A percentile compares a stretch with the other conserved stretches of the same genome.
These are phyloP conservation scores for Antheraea yamamai DNA, from an alignment of 2,888 invertebrate species.

Conservation along the genomic window DNA sequence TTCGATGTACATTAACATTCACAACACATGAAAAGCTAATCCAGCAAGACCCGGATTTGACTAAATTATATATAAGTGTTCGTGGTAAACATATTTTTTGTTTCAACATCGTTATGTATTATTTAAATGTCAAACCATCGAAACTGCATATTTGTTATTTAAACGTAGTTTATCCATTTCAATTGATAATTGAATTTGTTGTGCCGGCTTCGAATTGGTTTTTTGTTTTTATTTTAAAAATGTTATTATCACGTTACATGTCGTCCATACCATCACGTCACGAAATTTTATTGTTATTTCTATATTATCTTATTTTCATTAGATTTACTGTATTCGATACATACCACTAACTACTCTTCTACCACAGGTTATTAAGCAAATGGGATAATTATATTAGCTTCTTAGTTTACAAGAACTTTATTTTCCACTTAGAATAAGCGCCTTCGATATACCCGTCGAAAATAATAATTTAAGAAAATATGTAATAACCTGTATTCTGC, in stretches of 20 bases:
- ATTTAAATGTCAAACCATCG: constrained; percentile 39
- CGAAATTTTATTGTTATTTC: not conserved
- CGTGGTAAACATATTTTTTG: constrained; percentile 43
- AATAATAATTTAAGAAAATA: no score
- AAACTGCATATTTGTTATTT: constrained; percentile 49
- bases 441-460: not conserved
- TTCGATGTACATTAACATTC: constrained; percentile 28
- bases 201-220: constrained; percentile 11
- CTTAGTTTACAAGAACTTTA: not conserved
- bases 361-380: not conserved
- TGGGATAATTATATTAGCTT: not conserved
- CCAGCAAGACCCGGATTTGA: constrained; percentile 34
- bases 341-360: not conserved
- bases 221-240: constrained; percentile 2
- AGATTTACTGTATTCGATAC: not conserved
- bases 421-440: not conserved
- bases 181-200: constrained; percentile 29
- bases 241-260: not conserved
- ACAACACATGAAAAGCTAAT: constrained; percentile 28
- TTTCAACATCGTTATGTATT: constrained; percentile 32
- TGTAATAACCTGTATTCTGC: no score
- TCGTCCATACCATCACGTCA: not conserved
- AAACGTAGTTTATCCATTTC: constrained; percentile 29
- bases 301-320: not conserved
- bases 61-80: constrained; percentile 39